These are phyloP conservation scores for Candoia aspera DNA, from an alignment of 2,113 vertebrate genomes.

Conservation along the genomic window DNA sequence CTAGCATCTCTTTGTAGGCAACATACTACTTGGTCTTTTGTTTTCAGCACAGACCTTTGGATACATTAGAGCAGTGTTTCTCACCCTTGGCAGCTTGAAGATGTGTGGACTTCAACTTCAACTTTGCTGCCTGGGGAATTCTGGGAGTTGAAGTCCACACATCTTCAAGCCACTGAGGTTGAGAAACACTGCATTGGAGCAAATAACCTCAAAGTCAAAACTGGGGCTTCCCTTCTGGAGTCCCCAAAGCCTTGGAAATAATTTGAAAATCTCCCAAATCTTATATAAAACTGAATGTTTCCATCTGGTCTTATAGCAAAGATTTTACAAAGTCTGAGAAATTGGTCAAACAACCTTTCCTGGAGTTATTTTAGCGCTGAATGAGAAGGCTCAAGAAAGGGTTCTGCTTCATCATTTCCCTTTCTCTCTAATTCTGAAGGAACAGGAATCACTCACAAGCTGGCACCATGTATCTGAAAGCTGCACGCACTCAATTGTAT, in stretches of 20 bases:
- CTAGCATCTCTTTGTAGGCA: background rate
- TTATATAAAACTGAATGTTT: background rate
- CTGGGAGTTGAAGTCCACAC: no score
- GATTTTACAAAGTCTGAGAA: background rate
- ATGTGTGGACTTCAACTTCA: no score
- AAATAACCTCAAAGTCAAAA: background rate
- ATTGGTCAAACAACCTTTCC: background rate
- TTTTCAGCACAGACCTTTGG: background rate
- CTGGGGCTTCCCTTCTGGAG: background rate
- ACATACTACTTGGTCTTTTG: background rate
- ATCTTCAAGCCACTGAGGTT: no score
- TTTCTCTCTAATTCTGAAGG: background rate
- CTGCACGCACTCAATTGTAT: conserved; percentile 56
- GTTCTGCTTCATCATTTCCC: conserved; percentile 38
- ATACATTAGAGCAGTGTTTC: background rate
- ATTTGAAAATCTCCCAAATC: background rate
- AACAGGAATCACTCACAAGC: conserved; percentile 35
- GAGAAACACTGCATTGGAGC: background rate
- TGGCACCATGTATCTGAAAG: conserved; percentile 35
- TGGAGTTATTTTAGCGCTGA: background rate
- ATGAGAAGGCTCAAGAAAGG: background rate
- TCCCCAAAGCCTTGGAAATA: background rate
- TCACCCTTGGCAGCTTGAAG: no score
- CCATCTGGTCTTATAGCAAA: background rate
- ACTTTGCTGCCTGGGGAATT: no score